Base-by-base conservation (phyloP, 2,113 vertebrate species). In the Albula glossodonta region DNA sequence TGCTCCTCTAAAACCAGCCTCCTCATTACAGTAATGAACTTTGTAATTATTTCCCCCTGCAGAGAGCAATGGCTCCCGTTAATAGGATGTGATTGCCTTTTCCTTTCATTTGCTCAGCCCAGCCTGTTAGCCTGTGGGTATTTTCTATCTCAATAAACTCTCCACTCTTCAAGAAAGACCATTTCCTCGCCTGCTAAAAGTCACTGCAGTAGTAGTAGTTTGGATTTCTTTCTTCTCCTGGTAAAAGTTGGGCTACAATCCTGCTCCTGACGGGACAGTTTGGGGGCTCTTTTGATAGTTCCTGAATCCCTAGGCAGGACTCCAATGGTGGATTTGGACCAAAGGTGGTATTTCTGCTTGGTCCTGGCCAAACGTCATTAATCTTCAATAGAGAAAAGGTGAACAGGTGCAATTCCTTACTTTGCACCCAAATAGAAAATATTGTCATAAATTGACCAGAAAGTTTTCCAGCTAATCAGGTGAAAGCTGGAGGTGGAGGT, bases 21-120 rank as follows among this genome's bases (percentile, higher is more conserved):
- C 92, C 93, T 96, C 95, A 96, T 96, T 95, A 95, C 93, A 93
- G 92, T 95, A 96, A 96, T 96, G 94, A 96, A 95, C 94, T 95
- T 95, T 94, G 94, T 96, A 96, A 95, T 96, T 96, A 95, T 94
- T 93, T 94, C 93, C 94, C 93, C 93, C 93, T 90, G 89, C 92
- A 15, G 78, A 94, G 93, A 94, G 93, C 92, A 94, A 95, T 91
- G 92, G 91, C 93, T 92, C 91, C 91, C 93, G 94, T 96, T 96
- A 95, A 94, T 91, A 93, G 91, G 90, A 90, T 92, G 93, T 90
- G 92, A 95, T 95, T 95, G 94, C 90, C 92, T 94, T 95, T 12
- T 95, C 94, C 94, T 95, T 94, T 94, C 92, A 94, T 96, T 95
- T 94, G 94, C 94, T 95, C 94, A 94, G 93, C 87, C 89, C 91